phyloP scores from a whole-genome alignment of 64 coral and sea anemone species.

The Acropora tenuis region DNA sequence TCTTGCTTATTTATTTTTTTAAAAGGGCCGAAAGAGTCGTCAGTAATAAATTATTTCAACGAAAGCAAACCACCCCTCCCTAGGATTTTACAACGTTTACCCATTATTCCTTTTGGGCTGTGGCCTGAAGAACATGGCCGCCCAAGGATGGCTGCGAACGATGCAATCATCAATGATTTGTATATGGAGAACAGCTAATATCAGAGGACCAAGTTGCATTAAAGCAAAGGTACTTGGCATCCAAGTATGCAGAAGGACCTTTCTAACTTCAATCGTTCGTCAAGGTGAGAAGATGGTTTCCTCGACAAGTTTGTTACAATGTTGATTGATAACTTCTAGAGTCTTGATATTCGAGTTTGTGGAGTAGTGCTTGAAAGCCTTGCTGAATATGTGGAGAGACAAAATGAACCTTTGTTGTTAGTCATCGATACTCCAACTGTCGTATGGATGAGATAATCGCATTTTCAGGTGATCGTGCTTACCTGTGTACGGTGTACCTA shows the following conservation, averaged over 20 bases:
- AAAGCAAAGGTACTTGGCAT: background rate
- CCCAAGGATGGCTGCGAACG: constrained; percentile 1
- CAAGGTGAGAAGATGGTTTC: background rate
- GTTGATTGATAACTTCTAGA: background rate
- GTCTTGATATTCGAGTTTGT: no score
- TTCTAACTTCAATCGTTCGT: constrained; percentile 7
- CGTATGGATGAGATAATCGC: background rate
- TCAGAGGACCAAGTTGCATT: background rate
- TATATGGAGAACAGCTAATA: background rate
- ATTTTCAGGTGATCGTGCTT: background rate
- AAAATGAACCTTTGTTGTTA: background rate
- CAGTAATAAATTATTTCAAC: no score
- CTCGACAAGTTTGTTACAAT: background rate
- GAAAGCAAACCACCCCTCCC: no score
- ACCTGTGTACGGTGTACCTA: background rate
- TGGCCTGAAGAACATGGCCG: constrained; percentile 31
- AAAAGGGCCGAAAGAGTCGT: no score
- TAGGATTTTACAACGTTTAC: background rate
- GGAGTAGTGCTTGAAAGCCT: background rate
- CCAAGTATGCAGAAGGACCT: constrained; percentile 1
- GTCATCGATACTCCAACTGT: background rate
- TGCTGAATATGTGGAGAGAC: background rate
- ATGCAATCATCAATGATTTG: background rate
- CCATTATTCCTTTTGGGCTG: background rate
- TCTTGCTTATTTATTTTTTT: no score